phyloP scores from a whole-genome alignment of 2,113 vertebrate species.

The Callocephalon fimbriatum region DNA sequence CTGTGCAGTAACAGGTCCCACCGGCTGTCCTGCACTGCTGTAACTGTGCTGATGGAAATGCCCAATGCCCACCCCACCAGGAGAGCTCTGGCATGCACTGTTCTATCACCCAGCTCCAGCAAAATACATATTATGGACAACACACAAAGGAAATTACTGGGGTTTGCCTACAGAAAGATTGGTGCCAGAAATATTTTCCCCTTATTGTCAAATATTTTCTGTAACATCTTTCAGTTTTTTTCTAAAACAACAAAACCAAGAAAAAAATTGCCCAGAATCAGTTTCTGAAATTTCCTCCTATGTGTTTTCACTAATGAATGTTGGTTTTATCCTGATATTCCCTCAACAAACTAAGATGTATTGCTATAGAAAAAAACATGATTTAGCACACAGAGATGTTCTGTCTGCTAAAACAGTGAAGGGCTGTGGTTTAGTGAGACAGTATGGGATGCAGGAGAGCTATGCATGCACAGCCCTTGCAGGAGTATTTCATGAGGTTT shows the following conservation, averaged over 20 bases:
- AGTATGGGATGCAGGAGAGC: neutral
- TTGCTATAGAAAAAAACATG: neutral
- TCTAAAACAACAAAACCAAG: neutral
- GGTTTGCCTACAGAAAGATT: neutral
- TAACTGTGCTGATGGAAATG: accelerated
- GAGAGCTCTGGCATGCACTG: accelerated
- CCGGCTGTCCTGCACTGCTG: accelerated
- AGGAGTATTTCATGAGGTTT: neutral
- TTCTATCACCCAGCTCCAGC: neutral
- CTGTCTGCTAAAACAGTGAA: neutral
- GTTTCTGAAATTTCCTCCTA: neutral
- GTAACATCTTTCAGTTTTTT: neutral
- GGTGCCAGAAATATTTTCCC: neutral
- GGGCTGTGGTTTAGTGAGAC: accelerated
- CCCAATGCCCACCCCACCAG: accelerated
- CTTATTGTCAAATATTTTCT: neutral
- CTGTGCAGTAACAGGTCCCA: accelerated
- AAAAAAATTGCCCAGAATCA: neutral
- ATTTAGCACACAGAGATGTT: neutral
- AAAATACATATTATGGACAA: accelerated
- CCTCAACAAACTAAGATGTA: neutral
- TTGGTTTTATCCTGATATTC: neutral
- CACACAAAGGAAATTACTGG: neutral
- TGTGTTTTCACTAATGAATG: neutral
- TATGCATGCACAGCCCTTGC: neutral